phyloP scores from a whole-genome alignment of 2,113 vertebrate genomes.

The Nymphicus hollandicus region DNA sequence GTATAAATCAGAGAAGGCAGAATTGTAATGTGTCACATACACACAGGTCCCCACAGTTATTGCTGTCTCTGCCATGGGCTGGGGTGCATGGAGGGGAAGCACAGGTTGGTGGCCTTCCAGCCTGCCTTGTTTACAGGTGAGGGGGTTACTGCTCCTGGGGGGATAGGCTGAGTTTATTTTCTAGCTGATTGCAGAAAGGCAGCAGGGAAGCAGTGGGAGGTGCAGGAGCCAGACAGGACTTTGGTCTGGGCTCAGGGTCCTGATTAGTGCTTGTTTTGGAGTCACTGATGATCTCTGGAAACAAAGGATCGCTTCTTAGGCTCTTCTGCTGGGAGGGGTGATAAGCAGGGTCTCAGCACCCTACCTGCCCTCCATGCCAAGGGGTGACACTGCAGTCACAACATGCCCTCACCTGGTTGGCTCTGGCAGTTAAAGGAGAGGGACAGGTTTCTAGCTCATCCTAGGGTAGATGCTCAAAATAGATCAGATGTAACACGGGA shows the following conservation, averaged over 20 bases:
- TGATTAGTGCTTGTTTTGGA: background rate
- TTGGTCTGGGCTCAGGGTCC: background rate
- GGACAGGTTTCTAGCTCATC: background rate
- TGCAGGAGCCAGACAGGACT: background rate
- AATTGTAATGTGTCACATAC: background rate
- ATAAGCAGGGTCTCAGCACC: background rate
- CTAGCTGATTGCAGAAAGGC: background rate
- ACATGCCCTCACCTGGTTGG: background rate
- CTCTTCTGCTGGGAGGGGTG: background rate
- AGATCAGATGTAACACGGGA: background rate
- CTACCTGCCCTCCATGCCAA: background rate
- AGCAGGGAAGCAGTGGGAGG: background rate
- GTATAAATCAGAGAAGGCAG: background rate
- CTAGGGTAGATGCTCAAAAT: rapidly evolving
- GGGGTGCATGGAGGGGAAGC: background rate
- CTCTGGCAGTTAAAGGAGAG: background rate
- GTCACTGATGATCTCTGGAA: background rate
- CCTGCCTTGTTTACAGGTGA: background rate
- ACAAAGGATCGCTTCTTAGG: background rate
- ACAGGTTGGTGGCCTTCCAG: background rate
- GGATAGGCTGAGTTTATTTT: background rate
- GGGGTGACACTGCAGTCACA: background rate
- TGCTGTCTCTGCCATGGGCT: background rate
- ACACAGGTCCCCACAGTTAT: rapidly evolving
- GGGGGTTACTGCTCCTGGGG: background rate